Base-by-base conservation (phyloP, 1,140 invertebrate genomes). In the Lordiphosa clarofinis region DNA sequence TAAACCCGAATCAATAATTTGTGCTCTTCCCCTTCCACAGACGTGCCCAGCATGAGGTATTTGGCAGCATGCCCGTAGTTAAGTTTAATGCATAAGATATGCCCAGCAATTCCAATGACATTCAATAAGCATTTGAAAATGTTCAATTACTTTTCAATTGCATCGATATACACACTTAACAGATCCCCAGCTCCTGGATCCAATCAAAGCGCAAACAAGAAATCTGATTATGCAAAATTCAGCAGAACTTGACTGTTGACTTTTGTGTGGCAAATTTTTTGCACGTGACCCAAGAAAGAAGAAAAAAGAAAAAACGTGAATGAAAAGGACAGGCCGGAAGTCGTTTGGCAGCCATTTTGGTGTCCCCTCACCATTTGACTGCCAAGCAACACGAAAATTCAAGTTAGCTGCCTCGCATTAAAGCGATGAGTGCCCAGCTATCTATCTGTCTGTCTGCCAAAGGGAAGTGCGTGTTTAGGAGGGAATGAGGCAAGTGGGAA, bases 91-190 rank as follows among this genome's bases (percentile, higher is more conserved):
- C n/a, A 38, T 31, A 38, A 24, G 44, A 57, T 48, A 69, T 69
- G 64, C 46, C 50, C 43, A 56, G 53, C 56, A 69, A 49, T 69
- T 69, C 8, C 50, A 69, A 63, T 70, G 67, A 47, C 58, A 71
- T 61, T 70, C 67, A 70, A 70, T 70, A 70, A 63, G 49, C 67
- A 42, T 50, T 33, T 57, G 58, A 56, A 70, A 59, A 56, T 55
- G 67, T 62, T 70, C 67, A 71, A 71, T 71, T 71, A 71, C 63
- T 71, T 70, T 71, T 70, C 67, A 71, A 70, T 71, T 71, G 66
- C 58, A 62, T 47, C 58, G 66, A 71, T 63, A 62, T 71, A 49
- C 50, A 12, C 49, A 19, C n/a, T 10, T 38, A 11, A 37, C 4
- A 52, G 19, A 28, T 21, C 21, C 21, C 21, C 21, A 21, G 21